These are phyloP conservation scores for Acanthoscelides obtectus DNA, from an alignment of 2,888 invertebrate genomes.

Conservation along the genomic window DNA sequence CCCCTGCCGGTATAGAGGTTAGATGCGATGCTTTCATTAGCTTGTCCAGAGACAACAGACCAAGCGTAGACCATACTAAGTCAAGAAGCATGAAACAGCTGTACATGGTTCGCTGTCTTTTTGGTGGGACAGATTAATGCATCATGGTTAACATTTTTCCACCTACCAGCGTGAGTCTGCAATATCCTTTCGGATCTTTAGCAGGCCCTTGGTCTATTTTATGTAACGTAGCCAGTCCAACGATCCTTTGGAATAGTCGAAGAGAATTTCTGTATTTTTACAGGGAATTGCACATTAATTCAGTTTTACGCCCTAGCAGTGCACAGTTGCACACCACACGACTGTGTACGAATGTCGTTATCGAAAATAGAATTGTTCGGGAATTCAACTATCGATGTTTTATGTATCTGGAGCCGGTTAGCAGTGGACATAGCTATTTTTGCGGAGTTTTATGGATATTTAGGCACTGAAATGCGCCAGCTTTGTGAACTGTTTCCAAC, in stretches of 20 bases:
- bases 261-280: neutral
- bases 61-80: too few relatives aligned
- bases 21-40: too few relatives aligned
- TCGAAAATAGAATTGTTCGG: neutral
- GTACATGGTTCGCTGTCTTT: too few relatives aligned
- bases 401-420: neutral
- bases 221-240: neutral
- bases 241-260: neutral
- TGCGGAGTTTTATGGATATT: neutral
- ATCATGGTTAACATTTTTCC: too few relatives aligned
- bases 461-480: neutral
- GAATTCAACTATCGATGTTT: neutral
- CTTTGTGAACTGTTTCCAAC: neutral
- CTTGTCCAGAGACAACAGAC: too few relatives aligned
- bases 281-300: neutral
- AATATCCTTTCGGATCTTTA: neutral
- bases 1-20: too few relatives aligned
- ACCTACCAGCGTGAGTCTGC: too few relatives aligned
- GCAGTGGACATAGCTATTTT: neutral
- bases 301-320: neutral
- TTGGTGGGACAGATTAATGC: too few relatives aligned
- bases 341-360: neutral
- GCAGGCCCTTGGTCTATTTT: neutral
- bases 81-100: too few relatives aligned
- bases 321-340: neutral